A percentile compares a stretch with the other conserved stretches of the same genome.
phyloP scores from a whole-genome alignment of 2,797 vertebrate species.

The Melanotaenia pygmaea region DNA sequence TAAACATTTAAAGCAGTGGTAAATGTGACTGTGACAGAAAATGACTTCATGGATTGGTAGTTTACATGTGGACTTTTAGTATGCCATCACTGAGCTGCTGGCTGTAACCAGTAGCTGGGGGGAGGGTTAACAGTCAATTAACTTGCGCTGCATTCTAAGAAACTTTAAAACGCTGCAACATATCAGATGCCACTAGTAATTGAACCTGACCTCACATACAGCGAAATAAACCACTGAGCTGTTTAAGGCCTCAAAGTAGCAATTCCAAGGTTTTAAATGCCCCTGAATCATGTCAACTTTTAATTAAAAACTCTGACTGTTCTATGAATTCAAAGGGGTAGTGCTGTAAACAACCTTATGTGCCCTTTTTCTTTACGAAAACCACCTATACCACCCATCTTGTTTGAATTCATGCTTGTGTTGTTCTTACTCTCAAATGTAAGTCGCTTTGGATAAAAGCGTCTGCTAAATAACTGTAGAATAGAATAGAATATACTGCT shows the following conservation, averaged over 20 bases:
- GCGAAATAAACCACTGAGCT: background rate
- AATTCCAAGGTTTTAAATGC: no score
- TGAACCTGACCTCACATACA: conserved; percentile 3
- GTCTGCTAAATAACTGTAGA: no score
- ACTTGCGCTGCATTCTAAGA: conserved; percentile 29
- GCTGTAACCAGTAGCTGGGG: conserved; percentile 30
- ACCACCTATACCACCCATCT: no score
- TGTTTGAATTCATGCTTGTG: no score
- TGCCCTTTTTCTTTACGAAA: no score
- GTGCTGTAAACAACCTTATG: no score
- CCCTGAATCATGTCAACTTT: no score
- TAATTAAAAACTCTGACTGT: no score
- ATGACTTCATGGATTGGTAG: background rate
- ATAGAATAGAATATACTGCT: no score
- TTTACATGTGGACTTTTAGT: conserved; percentile 27
- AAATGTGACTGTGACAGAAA: conserved; percentile 14
- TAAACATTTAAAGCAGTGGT: background rate
- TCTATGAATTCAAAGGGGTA: no score
- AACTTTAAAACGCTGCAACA: conserved; percentile 18
- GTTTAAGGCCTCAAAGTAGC: background rate
- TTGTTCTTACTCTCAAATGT: no score
- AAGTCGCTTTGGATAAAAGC: no score
- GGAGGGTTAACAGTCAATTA: conserved; percentile 61
- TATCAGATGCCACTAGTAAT: conserved; percentile 11
- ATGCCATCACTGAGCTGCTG: conserved; percentile 17